Base-by-base conservation (phyloP, 2,888 invertebrate genomes). In the Eucriotettix oculatus region DNA sequence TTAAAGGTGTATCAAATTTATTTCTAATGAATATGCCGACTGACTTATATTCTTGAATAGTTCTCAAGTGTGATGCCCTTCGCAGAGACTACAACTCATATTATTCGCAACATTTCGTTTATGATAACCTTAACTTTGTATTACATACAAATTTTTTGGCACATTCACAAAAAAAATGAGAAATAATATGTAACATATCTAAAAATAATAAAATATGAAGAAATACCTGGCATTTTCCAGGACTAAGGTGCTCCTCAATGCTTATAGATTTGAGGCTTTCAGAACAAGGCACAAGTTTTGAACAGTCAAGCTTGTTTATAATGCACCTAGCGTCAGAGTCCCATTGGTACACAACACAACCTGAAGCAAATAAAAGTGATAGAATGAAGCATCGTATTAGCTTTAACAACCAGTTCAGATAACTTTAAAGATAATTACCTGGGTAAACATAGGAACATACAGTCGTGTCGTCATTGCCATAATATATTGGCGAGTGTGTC, bases 181-280 rank as follows among this genome's bases (percentile, higher is more conserved):
- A 16, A 1, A 48, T 5, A 48, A 9, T 14, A 9, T 48, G 48
- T 14, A n/a, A n/a, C 48, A 48, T 48, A 48, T 48, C 16, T 10
- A 48, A 48, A 12, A 48, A 9, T 7, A 48, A 48, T n/a, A 48
- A 48, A 16, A n/a, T n/a, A n/a, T n/a, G n/a, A n/a, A 12, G 16
- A 11, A 16, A 52, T 69, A 86, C 85, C 73, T 87, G 87, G 67
- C 87, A 86, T 65, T 87, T 84, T 41, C 84, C 85, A 2, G 84
- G 82, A 66, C 85, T 87, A 1, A 91, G 77, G 70, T 86, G 86
- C 68, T 93, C 92, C 71, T 94, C 95, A 64, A 93, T 86, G 53
- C 90, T 86, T 68, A 93, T 91, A 43, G 92, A 91, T 73, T 91
- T 90, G 58, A 94, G 77, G 68, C 90, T 92, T 73, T 94, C 95